A percentile compares a stretch with the other conserved stretches of the same genome.
phyloP scores from a whole-genome alignment of 2,888 invertebrate species.

The Imbricaverruca yamaguchii region DNA sequence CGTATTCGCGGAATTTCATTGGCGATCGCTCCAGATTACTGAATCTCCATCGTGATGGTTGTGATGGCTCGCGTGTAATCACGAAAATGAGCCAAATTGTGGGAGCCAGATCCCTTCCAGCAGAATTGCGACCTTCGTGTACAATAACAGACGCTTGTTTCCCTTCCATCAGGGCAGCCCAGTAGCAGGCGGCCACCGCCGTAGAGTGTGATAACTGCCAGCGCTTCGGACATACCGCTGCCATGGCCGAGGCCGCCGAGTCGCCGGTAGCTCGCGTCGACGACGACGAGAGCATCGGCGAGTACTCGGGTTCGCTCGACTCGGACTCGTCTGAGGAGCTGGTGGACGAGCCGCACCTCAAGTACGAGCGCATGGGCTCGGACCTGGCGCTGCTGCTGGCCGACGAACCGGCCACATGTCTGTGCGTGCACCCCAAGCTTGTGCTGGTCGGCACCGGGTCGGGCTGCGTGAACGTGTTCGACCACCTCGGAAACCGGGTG shows the following conservation, averaged over 20 bases:
- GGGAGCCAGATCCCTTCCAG: slow-evolving; percentile 37
- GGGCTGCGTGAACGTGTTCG: slow-evolving; percentile 23
- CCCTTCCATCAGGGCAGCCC: too few relatives aligned
- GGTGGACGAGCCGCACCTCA: slow-evolving; percentile 74
- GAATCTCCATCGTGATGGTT: too few relatives aligned
- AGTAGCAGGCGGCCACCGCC: too few relatives aligned
- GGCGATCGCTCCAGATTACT: too few relatives aligned
- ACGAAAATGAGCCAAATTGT: slow-evolving; percentile 39
- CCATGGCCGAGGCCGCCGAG: neutral
- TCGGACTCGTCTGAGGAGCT: slow-evolving; percentile 45
- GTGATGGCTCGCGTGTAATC: too few relatives aligned
- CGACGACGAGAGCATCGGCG: slow-evolving; percentile 6
- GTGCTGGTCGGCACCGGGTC: slow-evolving; percentile 42
- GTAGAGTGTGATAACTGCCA: too few relatives aligned
- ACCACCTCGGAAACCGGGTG: slow-evolving; percentile 58
- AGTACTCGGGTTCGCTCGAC: slow-evolving; percentile 10
- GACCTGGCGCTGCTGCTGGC: slow-evolving; percentile 75
- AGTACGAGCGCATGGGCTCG: slow-evolving; percentile 80
- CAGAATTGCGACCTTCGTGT: too few relatives aligned
- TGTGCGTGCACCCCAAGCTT: slow-evolving; percentile 88
- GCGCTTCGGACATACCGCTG: neutral
- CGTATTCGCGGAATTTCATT: too few relatives aligned
- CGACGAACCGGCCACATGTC: slow-evolving; percentile 81
- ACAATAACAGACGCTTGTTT: too few relatives aligned
- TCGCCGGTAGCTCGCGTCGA: neutral